Conservation (phyloP, 2,797 vertebrate species). For the Aselliscus stoliczkanus region DNA sequence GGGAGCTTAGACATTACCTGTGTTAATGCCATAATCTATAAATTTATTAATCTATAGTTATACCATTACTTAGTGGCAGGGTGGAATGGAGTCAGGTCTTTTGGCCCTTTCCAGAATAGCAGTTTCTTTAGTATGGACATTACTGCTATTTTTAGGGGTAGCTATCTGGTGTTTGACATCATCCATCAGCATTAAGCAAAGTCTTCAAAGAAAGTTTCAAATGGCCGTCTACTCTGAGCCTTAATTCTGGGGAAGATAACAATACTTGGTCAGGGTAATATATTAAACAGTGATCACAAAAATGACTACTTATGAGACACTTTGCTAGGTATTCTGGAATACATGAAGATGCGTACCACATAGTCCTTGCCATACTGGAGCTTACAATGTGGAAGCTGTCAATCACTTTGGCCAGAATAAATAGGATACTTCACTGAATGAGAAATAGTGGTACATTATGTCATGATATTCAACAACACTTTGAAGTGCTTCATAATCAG, state of each 20-base stretch:
- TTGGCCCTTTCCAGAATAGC: not conserved
- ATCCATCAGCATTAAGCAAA: not conserved
- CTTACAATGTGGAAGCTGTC: not conserved
- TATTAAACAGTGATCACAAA: not conserved
- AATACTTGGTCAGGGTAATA: not conserved
- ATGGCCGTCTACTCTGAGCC: not conserved
- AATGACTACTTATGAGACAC: not conserved
- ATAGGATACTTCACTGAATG: not conserved
- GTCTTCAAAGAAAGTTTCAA: not conserved
- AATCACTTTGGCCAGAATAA: slow-evolving; percentile 12
- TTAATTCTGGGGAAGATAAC: not conserved
- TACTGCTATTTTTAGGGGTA: not conserved
- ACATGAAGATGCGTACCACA: not conserved
- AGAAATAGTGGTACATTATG: not conserved
- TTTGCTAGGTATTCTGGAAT: not conserved
- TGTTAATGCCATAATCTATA: not conserved
- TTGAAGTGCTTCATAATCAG: not conserved
- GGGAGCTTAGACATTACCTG: not conserved
- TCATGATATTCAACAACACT: not conserved
- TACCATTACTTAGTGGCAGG: not conserved
- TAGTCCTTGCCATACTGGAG: not conserved
- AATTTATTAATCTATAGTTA: not conserved
- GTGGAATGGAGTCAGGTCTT: not conserved
- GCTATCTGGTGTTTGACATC: not conserved
- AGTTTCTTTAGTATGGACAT: not conserved